Evolutionary conservation across 1,140 invertebrate genomes (phyloP), one percentile per base, ranked within the genome.

Genomic region (Cotesia typhae): DNA sequence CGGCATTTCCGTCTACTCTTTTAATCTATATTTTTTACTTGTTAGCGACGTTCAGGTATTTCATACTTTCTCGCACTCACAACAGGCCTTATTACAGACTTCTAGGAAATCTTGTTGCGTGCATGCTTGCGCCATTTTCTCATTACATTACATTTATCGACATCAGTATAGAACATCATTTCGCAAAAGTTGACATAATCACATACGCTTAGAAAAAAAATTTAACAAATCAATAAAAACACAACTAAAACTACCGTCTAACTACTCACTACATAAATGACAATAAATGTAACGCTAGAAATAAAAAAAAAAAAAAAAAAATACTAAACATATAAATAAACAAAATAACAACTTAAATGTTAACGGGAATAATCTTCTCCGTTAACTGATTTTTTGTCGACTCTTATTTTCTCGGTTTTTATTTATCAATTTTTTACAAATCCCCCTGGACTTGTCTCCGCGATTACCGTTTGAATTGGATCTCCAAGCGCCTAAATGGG

Each of bases 21-120:
- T 28, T 28, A 53, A 37, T 66, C 20, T 47, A 59, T 60, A 65
- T 47, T 72, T 67, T 72, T 72, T 72, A 61, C 71, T 67, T 38
- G 65, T 72, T 72, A 72, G 65, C 53, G 55, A 67, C 64, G 65
- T 66, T 67, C 57, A 72, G 71, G 65, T 72, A 72, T 72, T 72
- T 72, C 53, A 61, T 72, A 72, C 65, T 72, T 72, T 72, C 71
- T 72, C 71, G 71, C 71, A 72, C 71, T 57, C 65, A 72, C 71
- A 57, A 57, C 63, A 59, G 63, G 63, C 64, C 70, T 72, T 67
- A 72, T 72, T 72, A 72, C 57, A 17, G 38, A 72, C 17, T 72
- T 72, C 71, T 67, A 14, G 55, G 71, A 72, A 72, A 72, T 72
- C 53, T 36, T 65, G 36, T 65, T 64, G 69, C 53, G 64, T 72